Evolutionary conservation across 23 tunicate species (phyloP), one percentile per base, ranked within the genome.

Genomic region (Pegea sp.): DNA sequence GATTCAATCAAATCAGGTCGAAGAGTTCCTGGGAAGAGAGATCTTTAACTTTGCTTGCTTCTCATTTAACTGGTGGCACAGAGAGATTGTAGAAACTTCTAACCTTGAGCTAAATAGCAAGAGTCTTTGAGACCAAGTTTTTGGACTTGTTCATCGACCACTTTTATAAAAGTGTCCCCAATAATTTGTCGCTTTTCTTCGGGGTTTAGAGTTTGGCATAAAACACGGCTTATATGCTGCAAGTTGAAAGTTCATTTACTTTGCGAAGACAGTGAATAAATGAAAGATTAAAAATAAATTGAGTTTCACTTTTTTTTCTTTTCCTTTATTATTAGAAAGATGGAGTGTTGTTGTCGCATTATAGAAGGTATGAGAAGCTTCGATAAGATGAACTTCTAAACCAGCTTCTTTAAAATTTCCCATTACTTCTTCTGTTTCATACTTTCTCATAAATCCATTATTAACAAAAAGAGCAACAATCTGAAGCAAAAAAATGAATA

Each of bases 1-100:
- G 93, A 78, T 58, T 91, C 99, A 38, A 91, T 91, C 32, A 91
- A 54, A 63, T 91, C 99, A 16, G 99, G 99, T 19, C 99, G 64
- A 22, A 75, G 66, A 3, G 97, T 75, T 23, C 87, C 88, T 87
- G 42, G 0, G 29, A 63, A 20, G 7, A 51, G 19, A 20, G 8
- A 51, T 20, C 56, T 52, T 20, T 11, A 52, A 8, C 56, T 20
- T 19, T 52, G 25, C n/a, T 19, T 22, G 16, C 22, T 19, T 52
- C 25, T 19, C 46, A n/a, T n/a, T n/a, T n/a, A n/a, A n/a, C n/a
- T n/a, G n/a, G 8, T 52, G 22, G 52, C 27, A 16, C 0, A n/a
- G n/a, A 30, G 20, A 57, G 18, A 32, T 11, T 13, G 0, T 16
- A 57, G 16, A 28, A 24, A 63, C 5, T 49, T 5, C 6, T 19